phyloP scores from a whole-genome alignment of 2,888 invertebrate genomes.

The Platycheirus rosarum region DNA sequence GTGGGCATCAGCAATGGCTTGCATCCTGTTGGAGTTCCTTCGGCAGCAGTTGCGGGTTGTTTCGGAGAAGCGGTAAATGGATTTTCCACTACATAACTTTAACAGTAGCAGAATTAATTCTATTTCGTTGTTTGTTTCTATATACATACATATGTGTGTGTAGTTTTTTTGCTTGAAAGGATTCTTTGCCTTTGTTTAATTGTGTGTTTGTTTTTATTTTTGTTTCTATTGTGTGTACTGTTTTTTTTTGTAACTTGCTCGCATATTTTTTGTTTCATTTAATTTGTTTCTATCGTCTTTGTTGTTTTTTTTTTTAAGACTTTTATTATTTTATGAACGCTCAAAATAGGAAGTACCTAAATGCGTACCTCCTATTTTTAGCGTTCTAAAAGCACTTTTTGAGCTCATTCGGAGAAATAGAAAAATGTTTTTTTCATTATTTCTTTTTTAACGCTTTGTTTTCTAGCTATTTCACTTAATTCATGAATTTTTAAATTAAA shows the following conservation, averaged over 20 bases:
- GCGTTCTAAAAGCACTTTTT: slow-evolving; percentile 20
- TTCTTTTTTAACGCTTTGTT: no score
- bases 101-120: slow-evolving; percentile 50
- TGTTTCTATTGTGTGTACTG: no score
- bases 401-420: slow-evolving; percentile 22
- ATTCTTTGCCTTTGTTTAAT: slow-evolving; percentile 44
- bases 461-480: no score
- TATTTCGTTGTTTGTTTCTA: slow-evolving; percentile 60
- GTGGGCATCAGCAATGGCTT: slow-evolving; percentile 74
- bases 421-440: slow-evolving; percentile 17
- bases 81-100: slow-evolving; percentile 73
- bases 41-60: slow-evolving; percentile 71
- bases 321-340: no score
- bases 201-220: slow-evolving; percentile 40
- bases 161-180: slow-evolving; percentile 40
- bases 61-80: slow-evolving; percentile 81
- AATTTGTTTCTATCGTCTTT: slow-evolving; percentile 36
- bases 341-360: no score
- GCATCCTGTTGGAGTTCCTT: slow-evolving; percentile 64
- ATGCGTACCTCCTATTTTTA: not conserved
- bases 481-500: no score
- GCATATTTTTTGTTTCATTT: slow-evolving; percentile 30
- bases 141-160: no score
- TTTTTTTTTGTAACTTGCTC: slow-evolving; percentile 5
- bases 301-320: not conserved